Percentiles rank a stretch among this genome's conserved stretches.
Conservation (phyloP, 2,113 vertebrate species). For the Eurypyga helias region DNA sequence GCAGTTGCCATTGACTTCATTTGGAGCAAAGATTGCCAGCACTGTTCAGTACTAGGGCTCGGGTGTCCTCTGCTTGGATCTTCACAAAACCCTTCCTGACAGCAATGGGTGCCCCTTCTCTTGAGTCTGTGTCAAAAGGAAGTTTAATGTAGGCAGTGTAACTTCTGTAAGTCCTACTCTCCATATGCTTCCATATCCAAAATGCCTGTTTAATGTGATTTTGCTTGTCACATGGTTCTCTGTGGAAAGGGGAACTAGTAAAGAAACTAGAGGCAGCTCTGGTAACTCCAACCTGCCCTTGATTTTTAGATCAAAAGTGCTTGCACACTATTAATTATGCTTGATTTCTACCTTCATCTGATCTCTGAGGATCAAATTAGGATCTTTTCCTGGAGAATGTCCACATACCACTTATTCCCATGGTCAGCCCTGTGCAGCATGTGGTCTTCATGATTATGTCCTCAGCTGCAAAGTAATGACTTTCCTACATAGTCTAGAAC, state of each 20-base stretch:
- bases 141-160: neutral
- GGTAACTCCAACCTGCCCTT: neutral
- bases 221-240: neutral
- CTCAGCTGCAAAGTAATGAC: neutral
- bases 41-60: neutral
- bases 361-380: neutral
- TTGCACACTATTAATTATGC: neutral
- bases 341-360: neutral
- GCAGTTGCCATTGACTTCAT: neutral
- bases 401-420: neutral
- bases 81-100: neutral
- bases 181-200: neutral
- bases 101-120: neutral
- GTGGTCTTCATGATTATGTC: neutral
- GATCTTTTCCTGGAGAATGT: neutral
- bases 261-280: neutral
- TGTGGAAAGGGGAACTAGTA: neutral
- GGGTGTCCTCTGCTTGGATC: neutral
- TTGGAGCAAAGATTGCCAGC: neutral
- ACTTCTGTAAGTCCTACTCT: neutral
- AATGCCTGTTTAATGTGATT: neutral
- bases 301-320: neutral
- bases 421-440: neutral
- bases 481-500: neutral
- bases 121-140: neutral